Base-by-base conservation (phyloP, 2,797 vertebrate species). In the Sylvilagus floridanus region DNA sequence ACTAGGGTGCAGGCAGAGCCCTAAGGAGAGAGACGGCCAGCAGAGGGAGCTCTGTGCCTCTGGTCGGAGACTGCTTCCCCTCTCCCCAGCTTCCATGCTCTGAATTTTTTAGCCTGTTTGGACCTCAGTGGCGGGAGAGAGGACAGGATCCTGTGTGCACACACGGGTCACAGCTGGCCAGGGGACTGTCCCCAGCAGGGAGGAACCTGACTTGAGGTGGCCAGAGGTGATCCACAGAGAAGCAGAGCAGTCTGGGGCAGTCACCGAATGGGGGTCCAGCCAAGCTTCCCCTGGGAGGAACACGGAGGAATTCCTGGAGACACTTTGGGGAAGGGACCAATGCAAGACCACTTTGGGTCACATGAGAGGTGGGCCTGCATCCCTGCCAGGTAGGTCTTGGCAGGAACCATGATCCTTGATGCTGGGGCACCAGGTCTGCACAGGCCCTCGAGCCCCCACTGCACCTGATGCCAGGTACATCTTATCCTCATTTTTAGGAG, bases 11-110 rank as follows among this genome's bases (percentile, higher is more conserved):
- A 13, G 82, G 68, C 57, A 65, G 71, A 63, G 24, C 7, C 71
- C 78, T 32, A 35, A 71, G 22, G 60, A 71, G 50, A 73, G 37
- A 79, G 71, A 54, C 2, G 75, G 83, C 96, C 96, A 96, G 95
- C 14, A 97, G 96, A 93, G 93, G 97, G 96, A 69, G 96, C 96
- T 68, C 95, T 91, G n/a, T 12, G 82, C 90, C 65, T 96, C 14
- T 9, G 81, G 32, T 37, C 72, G 9, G 16, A 52, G 11, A 52
- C 10, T 5, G 13, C 5, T 1, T 22, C 13, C 26, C 24, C 21
- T n/a, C 37, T 12, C 32, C 2, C 11, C n/a, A 50, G 21, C 52
- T 78, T 63, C 52, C 7, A 76, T 24, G 88, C n/a, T 82, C 12
- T 30, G 57, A 71, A 68, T 52, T 14, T 68, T 73, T 69, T 73